Percentiles rank a stretch among this genome's conserved stretches.
Evolutionary conservation across 2,113 vertebrate genomes (phyloP).

Genomic region (Gnathonemus echidnorhynchus): DNA sequence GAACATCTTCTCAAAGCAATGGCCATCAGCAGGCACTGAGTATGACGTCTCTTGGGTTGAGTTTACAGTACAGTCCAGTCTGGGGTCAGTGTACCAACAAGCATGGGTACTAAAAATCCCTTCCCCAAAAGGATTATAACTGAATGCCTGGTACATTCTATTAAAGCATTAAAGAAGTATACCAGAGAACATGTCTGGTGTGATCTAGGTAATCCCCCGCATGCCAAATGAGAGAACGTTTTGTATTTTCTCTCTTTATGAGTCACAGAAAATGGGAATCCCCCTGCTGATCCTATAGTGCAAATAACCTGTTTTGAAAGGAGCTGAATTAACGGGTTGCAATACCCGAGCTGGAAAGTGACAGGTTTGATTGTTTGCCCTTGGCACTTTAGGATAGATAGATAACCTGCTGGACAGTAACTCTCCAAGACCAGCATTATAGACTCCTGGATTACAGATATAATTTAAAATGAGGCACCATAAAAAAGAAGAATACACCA

Average conservation of each 20-base stretch:
- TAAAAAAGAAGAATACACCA: not conserved
- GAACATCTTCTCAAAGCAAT: not conserved
- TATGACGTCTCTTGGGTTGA: not conserved
- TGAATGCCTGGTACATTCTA: not conserved
- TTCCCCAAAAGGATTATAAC: not conserved
- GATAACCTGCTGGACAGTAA: no score
- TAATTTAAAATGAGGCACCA: not conserved
- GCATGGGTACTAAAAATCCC: not conserved
- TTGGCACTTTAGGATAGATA: not conserved
- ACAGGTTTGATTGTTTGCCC: not conserved
- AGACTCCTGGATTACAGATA: not conserved
- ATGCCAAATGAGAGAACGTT: not conserved
- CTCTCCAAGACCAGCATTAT: no score
- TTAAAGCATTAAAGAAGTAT: not conserved
- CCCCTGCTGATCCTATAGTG: not conserved
- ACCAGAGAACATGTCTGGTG: not conserved
- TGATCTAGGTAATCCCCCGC: not conserved
- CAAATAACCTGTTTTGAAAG: not conserved
- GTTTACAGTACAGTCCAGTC: not conserved
- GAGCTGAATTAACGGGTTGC: not conserved
- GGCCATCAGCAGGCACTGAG: not conserved
- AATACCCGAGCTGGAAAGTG: not conserved
- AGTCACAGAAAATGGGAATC: not conserved
- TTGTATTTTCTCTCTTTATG: not conserved
- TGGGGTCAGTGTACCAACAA: not conserved